Base-by-base conservation (phyloP, 1,140 invertebrate genomes). In the Caenorhabditis briggsae region DNA sequence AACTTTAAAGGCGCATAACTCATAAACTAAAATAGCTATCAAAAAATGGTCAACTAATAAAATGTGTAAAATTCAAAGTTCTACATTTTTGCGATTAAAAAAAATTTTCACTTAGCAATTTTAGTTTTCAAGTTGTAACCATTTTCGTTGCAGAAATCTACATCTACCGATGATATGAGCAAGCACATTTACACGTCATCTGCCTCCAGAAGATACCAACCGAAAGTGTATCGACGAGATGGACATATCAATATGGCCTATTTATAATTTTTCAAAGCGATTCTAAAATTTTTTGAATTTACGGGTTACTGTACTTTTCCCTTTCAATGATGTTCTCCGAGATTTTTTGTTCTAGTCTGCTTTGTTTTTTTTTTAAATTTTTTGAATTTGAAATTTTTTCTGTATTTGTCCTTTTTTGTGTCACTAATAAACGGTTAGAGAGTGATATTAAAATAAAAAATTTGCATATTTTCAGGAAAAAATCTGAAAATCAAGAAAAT, bases 201-300 rank as follows among this genome's bases (percentile, higher is more conserved):
- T 6, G 43, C 70, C 0, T 50, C 43, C 7, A 46, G 70, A 2
- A 18, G 70, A 9, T 78, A 78, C 41, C 70, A 78, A 78, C 70
- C 70, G 1, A 11, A 33, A 14, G n/a, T 46, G 5, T 50, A 78
- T 23, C 43, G 46, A 23, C 43, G 70, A 53, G 70, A 78, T 41
- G 70, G 70, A 8, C 70, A 78, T 23, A 78, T 78, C 20, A 78
- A 50, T 50, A 78, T 78, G 70, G 70, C 70, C 0, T 78, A 78
- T 53, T 78, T 78, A 78, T 78, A 78, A 23, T 64, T 9, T 64
- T 58, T 58, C 1, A 14, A 18, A 20, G 1, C 14, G 56, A 58
- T 58, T 58, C 56, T 16, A 58, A 18, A 58, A 1, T n/a, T 58
- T 58, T n/a, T 58, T 6, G 8, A 2, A 53, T 12, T 20, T 58